These are phyloP conservation scores for Tetragnatha montana DNA, from an alignment of 2,888 invertebrate species.

Conservation along the genomic window DNA sequence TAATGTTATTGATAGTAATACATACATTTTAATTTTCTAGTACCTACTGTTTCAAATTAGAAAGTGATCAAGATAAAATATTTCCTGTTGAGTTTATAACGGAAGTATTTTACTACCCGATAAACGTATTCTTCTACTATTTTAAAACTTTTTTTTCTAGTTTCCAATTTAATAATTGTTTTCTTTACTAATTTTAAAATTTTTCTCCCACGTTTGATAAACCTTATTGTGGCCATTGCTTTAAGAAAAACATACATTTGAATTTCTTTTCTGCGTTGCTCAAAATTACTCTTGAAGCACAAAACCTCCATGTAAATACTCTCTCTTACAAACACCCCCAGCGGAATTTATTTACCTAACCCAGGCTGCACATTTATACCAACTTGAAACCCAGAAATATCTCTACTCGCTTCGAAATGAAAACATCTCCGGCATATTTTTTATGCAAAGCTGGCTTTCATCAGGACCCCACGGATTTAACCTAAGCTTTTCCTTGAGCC, in stretches of 20 bases:
- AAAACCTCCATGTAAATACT: background rate
- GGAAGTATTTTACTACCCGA: background rate
- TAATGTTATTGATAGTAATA: too few species aligned
- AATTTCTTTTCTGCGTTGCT: too few species aligned
- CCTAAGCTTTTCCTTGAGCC: background rate
- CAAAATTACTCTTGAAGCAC: background rate
- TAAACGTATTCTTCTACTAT: background rate
- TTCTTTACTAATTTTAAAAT: too few species aligned
- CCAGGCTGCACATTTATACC: background rate
- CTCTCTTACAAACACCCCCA: background rate
- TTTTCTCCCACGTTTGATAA: too few species aligned
- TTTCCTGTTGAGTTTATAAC: too few species aligned
- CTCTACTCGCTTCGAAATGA: conserved; percentile 6
- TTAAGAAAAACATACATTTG: too few species aligned
- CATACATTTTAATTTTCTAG: too few species aligned
- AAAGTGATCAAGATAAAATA: too few species aligned
- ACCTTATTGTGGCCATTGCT: too few species aligned
- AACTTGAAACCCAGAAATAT: background rate
- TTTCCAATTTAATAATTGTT: too few species aligned
- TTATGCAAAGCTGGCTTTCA: conserved; percentile 48
- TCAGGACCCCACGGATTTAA: conserved; percentile 21
- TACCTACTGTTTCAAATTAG: too few species aligned
- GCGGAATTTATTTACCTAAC: background rate
- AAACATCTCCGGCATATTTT: conserved; percentile 26
- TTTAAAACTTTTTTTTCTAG: too few species aligned